Evolutionary conservation across 2,113 vertebrate species (phyloP).

Genomic region (Pseudorasbora parva): DNA sequence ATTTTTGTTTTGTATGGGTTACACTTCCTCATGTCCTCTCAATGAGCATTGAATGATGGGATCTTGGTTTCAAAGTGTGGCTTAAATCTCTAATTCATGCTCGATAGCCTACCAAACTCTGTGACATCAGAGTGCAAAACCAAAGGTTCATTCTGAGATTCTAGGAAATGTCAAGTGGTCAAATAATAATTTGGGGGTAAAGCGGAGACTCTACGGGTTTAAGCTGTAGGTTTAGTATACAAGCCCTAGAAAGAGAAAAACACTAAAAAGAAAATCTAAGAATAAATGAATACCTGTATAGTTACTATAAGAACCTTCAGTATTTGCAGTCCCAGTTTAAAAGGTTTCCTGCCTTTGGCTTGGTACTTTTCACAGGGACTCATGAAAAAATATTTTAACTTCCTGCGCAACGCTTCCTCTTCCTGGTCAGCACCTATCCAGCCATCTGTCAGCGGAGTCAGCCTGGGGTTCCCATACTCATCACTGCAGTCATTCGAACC

Average conservation of each 20-base stretch:
- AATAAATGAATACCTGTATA: slow-evolving; percentile 77
- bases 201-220: too few species aligned
- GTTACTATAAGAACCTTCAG: slow-evolving; percentile 91
- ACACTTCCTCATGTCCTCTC: too few species aligned
- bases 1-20: too few species aligned
- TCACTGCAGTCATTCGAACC: slow-evolving; percentile 61
- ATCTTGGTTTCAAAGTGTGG: too few species aligned
- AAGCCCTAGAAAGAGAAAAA: background rate
- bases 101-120: background rate
- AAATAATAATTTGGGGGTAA: background rate
- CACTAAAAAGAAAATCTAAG: background rate
- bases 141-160: background rate
- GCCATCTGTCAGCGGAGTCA: slow-evolving; percentile 22
- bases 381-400: slow-evolving; percentile 94
- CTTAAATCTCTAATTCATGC: background rate
- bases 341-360: slow-evolving; percentile 89
- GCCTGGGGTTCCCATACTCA: slow-evolving; percentile 49
- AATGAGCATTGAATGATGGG: too few species aligned
- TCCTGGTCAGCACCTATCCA: slow-evolving; percentile 71
- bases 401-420: slow-evolving; percentile 85
- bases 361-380: slow-evolving; percentile 93
- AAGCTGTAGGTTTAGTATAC: background rate
- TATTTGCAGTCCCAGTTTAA: slow-evolving; percentile 85
- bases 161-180: background rate
- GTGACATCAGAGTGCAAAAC: background rate